Conservation (phyloP, 2,888 invertebrate genomes). For the Melieria omissa region DNA sequence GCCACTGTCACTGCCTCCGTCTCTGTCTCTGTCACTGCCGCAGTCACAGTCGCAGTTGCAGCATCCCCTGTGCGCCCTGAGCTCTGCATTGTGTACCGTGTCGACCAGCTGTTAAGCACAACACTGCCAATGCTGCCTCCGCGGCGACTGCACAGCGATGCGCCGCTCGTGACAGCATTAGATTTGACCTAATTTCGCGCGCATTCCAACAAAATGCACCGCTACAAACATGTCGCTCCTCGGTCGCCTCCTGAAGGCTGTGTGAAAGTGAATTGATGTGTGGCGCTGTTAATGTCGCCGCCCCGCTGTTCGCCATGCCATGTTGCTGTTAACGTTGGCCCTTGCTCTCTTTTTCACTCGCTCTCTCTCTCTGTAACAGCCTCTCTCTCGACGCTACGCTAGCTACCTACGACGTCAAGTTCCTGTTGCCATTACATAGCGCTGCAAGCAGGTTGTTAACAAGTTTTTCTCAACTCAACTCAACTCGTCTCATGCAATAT, state of each 20-base stretch:
- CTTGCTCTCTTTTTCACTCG: too few relatives aligned
- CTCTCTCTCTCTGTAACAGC: too few relatives aligned
- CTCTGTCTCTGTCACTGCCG: conserved; percentile 9
- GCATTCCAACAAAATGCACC: not conserved
- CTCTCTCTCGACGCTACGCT: too few relatives aligned
- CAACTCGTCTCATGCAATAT: too few relatives aligned
- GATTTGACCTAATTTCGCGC: conserved; percentile 41
- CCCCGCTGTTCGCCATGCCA: conserved; percentile 27
- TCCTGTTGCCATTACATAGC: too few relatives aligned
- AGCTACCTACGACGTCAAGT: too few relatives aligned
- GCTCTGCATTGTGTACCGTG: not conserved
- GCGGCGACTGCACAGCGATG: not conserved
- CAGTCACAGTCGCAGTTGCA: not conserved
- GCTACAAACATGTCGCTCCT: not conserved
- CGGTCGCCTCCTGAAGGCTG: conserved; percentile 29
- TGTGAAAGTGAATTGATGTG: conserved; percentile 29
- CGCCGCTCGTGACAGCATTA: conserved; percentile 30
- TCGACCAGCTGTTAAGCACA: conserved; percentile 20
- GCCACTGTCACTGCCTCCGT: conserved; percentile 20
- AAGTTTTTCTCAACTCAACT: too few relatives aligned
- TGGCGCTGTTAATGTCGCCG: not conserved
- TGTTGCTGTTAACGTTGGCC: conserved; percentile 6
- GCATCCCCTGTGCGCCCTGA: not conserved
- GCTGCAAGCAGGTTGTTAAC: too few relatives aligned
- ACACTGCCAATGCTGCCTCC: not conserved